Evolutionary conservation across 2,888 invertebrate genomes (phyloP), one percentile per base, ranked within the genome.

Genomic region (Clistopyga incitator): DNA sequence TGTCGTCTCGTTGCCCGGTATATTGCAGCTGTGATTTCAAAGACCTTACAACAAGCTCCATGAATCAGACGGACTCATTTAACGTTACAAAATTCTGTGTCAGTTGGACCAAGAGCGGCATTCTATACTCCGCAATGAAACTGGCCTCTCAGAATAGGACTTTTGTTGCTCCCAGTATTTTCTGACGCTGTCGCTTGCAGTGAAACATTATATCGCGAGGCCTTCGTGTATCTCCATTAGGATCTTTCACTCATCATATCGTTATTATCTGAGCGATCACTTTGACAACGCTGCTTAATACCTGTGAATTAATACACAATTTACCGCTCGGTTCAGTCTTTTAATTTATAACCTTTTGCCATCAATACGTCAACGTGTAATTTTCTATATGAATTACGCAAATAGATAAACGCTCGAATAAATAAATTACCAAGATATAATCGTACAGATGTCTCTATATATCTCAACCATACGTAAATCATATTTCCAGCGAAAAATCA

Each of bases 401-500:
- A 74, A 61, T 34, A 34, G 25, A 13, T 18, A 29, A 11, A 34
- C 61, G 47, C 6, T 61, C 61, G 47, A 8, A 74, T 74, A 74
- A 61, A 61, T 34, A 34, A 61, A 61, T 38, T 42, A 3, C 38
- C 38, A 38, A 18, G 45, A 45, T 29, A 45, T 18, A 29, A 56
- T 0, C 29, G 45, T 56, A 15, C 2, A 56, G n/a, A 45, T 20
- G 54, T 56, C 15, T 71, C 23, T n/a, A 61, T 38, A 20, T 20
- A 18, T 64, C 11, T 20, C 38, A 11, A 18, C 61, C 34, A 34
- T 18, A 42, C 47, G 61, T 74, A 47, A 74, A 74, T 74, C 72
- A 74, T 59, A 67, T 25, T 47, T 67, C 15, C 23, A 47, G 18
- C 45, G 61, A 47, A 74, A 74, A 74, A 47, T 74, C 23, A 29